These are phyloP conservation scores for Habroteleia sp. DNA, from an alignment of 2,888 invertebrate species.

Conservation along the genomic window DNA sequence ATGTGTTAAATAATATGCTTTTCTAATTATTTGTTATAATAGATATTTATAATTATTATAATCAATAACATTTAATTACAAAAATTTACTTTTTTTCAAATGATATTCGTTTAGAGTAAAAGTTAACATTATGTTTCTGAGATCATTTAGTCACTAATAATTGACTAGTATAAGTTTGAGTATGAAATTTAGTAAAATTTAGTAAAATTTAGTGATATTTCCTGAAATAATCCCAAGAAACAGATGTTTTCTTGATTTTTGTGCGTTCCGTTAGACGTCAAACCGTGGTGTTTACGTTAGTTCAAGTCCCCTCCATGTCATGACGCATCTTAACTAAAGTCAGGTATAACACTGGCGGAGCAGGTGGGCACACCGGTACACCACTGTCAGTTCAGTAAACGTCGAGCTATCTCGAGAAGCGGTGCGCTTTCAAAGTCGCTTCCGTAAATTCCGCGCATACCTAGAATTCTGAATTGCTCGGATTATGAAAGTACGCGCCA, in stretches of 20 bases:
- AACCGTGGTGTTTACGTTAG: slow-evolving; percentile 49
- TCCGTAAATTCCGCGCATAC: slow-evolving; percentile 60
- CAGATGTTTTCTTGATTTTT: slow-evolving; percentile 22
- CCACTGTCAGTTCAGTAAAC: slow-evolving; percentile 79
- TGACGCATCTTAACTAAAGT: slow-evolving; percentile 75
- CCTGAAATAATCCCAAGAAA: slow-evolving; percentile 4
- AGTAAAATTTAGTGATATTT: slow-evolving; percentile 18
- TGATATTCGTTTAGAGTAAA: too few relatives aligned
- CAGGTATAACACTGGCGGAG: slow-evolving; percentile 74
- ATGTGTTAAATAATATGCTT: too few relatives aligned
- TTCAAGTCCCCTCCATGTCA: slow-evolving; percentile 67
- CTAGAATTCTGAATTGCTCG: slow-evolving; percentile 32
- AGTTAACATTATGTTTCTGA: too few relatives aligned
- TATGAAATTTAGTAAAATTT: too few relatives aligned
- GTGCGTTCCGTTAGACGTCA: slow-evolving; percentile 47
- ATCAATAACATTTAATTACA: too few relatives aligned
- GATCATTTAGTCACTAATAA: too few relatives aligned
- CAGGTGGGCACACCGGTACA: slow-evolving; percentile 74
- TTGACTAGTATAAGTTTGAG: too few relatives aligned
- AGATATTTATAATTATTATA: too few relatives aligned
- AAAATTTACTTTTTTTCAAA: too few relatives aligned
- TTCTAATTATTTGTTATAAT: too few relatives aligned
- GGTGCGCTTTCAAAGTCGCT: slow-evolving; percentile 62
- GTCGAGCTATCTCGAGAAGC: slow-evolving; percentile 72
- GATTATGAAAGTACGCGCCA: slow-evolving; percentile 16